These are phyloP conservation scores for Hirtodrosophila duncani DNA, from an alignment of 2,888 invertebrate genomes.

Conservation along the genomic window DNA sequence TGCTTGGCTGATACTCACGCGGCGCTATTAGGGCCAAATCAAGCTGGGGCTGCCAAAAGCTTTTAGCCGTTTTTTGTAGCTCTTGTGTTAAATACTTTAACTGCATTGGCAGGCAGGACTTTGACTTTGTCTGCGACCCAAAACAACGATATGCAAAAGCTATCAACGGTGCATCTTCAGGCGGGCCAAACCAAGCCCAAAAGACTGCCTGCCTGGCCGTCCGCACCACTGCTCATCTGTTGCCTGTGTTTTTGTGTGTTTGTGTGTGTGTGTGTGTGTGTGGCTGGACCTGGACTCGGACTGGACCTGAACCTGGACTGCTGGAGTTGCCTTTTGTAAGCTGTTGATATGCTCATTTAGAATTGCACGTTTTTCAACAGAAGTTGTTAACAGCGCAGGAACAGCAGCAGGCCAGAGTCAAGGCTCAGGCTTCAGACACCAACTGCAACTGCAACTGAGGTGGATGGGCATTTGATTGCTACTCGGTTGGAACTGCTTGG, in stretches of 20 bases:
- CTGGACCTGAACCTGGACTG: constrained; percentile 20
- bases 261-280: constrained; percentile 15
- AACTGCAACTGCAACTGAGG: no score
- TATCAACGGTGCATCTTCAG: constrained; percentile 65
- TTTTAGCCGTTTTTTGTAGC: constrained; percentile 15
- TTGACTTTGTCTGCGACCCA: constrained; percentile 30
- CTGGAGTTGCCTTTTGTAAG: constrained; percentile 50
- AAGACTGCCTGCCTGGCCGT: constrained; percentile 37
- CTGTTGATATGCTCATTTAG: constrained; percentile 73
- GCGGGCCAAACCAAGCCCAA: constrained; percentile 31
- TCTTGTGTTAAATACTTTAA: constrained; percentile 63
- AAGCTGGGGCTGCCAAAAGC: constrained; percentile 64
- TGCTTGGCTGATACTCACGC: not conserved
- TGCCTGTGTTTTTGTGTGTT: constrained; percentile 23
- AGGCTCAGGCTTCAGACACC: no score
- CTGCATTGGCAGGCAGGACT: constrained; percentile 19
- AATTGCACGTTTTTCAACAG: constrained; percentile 73
- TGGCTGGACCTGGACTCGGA: constrained; percentile 12
- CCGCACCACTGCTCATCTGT: constrained; percentile 4
- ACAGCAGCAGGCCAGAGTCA: constrained; percentile 7
- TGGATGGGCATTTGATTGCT: no score
- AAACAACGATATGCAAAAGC: constrained; percentile 71
- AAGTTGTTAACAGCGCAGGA: constrained; percentile 58
- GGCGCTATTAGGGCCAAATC: constrained; percentile 65
- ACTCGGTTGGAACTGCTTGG: no score